phyloP scores from a whole-genome alignment of 2,113 vertebrate genomes.

The Crotalus tigris region DNA sequence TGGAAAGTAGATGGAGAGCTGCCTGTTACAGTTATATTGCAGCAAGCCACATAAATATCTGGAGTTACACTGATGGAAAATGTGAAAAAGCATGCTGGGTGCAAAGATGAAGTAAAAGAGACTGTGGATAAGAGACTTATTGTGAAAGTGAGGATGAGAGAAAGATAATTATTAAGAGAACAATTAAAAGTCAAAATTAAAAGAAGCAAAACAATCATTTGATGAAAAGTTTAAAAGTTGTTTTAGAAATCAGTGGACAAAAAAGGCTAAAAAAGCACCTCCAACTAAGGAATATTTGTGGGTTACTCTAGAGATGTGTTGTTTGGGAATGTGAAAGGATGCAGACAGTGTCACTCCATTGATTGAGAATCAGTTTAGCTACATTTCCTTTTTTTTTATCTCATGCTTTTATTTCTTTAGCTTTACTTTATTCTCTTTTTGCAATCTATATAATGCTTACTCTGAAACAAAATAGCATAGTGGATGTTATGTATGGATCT shows the following conservation, averaged over 20 bases:
- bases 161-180: not conserved
- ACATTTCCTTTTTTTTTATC: not conserved
- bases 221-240: not conserved
- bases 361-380: not conserved
- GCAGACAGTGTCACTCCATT: not conserved
- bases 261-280: not conserved
- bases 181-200: not conserved
- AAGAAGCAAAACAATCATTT: not conserved
- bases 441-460: not conserved
- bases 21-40: not conserved
- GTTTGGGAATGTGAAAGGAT: not conserved
- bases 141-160: not conserved
- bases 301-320: not conserved
- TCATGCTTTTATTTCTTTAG: not conserved
- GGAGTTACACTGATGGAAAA: not conserved
- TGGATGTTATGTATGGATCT: not conserved
- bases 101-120: not conserved
- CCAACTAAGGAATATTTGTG: not conserved
- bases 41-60: not conserved
- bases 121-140: not conserved
- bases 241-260: not conserved
- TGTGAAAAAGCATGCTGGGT: not conserved
- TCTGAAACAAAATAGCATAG: not conserved
- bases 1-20: not conserved
- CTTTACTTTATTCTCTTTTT: not conserved